Evolutionary conservation across 2,888 invertebrate species (phyloP), one percentile per base, ranked within the genome.

Genomic region (Drosophila maculinotata): DNA sequence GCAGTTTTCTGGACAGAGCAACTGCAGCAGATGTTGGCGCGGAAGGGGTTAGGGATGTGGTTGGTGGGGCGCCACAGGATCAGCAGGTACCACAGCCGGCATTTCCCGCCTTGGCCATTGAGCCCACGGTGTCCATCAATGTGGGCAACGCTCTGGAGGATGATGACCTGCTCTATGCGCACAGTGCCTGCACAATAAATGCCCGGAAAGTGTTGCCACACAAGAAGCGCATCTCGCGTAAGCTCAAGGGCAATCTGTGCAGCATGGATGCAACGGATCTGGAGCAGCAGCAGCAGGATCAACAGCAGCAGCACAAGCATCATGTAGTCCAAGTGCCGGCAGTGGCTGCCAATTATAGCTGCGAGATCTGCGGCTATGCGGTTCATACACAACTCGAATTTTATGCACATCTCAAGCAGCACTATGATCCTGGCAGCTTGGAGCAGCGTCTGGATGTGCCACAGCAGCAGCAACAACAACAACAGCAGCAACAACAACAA

Each of bases 141-240:
- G 88, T 84, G 0, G 53, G 68, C 33, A 12, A 67, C 8, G 71
- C 57, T 7, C 62, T 75, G 51, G 64, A 76, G 3, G 76, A 76
- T 9, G 82, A 79, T 15, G 87, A 80, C 15, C 58, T 86, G 7
- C 52, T 88, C 5, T 87, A 81, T 26, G 66, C 74, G 0, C 75
- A 76, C 38, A 74, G 57, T 45, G 63, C 47, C 0, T 62, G 52
- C 23, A 57, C 65, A 12, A 85, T 71, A 7, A 76, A 84, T 45
- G 82, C 90, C 54, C 94, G 94, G 74, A 95, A 95, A 90, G 95
- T 95, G 70, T 91, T 97, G 58, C 97, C 97, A 0, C 97, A 97
- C 89, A 97, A 97, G 90, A 97, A 97, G 90, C 93, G 97, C 58
- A 96, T 97, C 74, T 95, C 97, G 0, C 93, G 94, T 57, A 97